These are phyloP conservation scores for Hesperophylax magnus DNA, from an alignment of 1,140 invertebrate species.

Conservation along the genomic window DNA sequence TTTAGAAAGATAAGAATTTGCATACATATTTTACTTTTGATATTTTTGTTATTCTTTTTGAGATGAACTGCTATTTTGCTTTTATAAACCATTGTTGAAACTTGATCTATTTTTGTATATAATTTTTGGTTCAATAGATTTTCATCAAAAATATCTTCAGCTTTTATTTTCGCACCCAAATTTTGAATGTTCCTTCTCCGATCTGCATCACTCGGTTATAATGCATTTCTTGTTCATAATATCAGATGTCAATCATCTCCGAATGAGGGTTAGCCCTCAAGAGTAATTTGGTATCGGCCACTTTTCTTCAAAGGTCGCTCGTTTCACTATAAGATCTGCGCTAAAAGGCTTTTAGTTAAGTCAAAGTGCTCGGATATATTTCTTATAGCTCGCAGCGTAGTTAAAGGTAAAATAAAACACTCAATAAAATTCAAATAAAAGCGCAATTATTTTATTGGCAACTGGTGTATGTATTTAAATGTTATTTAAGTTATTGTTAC, in stretches of 20 bases:
- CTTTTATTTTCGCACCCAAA: no score
- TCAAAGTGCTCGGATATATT: neutral
- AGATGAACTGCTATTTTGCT: slow-evolving; percentile 1
- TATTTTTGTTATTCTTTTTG: slow-evolving; percentile 15
- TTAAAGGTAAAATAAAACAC: slow-evolving; percentile 43
- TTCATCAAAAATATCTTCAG: neutral
- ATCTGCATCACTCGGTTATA: no score
- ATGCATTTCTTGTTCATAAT: no score
- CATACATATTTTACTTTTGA: neutral
- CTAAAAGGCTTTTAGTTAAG: no score
- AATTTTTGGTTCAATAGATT: slow-evolving; percentile 38
- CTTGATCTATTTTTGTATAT: slow-evolving; percentile 44
- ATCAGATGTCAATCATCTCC: no score
- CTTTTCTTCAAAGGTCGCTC: no score
- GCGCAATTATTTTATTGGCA: slow-evolving; percentile 58
- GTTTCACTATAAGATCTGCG: no score
- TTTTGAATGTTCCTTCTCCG: no score
- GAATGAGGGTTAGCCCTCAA: no score
- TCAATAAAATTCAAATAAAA: slow-evolving; percentile 57
- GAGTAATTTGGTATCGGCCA: no score
- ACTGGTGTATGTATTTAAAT: slow-evolving; percentile 57
- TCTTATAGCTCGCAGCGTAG: neutral
- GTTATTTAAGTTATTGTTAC: slow-evolving; percentile 56
- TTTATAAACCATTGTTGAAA: neutral
- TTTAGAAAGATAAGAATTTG: no score